Conservation (phyloP, 2,888 invertebrate genomes). For the Meganola albula region DNA sequence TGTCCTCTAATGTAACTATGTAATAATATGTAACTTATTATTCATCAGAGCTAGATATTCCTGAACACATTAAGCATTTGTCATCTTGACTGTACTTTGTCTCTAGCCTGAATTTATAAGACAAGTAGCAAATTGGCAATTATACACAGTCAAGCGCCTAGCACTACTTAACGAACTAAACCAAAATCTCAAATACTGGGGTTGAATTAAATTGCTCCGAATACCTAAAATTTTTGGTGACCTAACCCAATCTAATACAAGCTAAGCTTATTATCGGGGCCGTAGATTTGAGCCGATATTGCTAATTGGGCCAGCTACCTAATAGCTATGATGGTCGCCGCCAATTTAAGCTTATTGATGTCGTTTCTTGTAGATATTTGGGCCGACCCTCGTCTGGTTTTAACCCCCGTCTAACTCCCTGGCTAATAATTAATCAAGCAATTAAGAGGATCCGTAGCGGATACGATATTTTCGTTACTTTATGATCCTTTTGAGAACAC, state of each 20-base stretch:
- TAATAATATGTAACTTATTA: too few species aligned
- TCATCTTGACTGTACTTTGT: too few species aligned
- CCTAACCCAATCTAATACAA: conserved; percentile 24
- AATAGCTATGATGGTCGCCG: conserved; percentile 64
- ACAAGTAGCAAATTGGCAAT: too few species aligned
- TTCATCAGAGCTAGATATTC: too few species aligned
- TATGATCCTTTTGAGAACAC: conserved; percentile 22
- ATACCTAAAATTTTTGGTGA: conserved; percentile 22
- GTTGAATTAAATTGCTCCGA: too few species aligned
- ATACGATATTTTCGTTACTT: conserved; percentile 44
- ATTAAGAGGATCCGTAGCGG: conserved; percentile 54
- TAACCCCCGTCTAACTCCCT: conserved; percentile 61
- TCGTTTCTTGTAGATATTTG: conserved; percentile 59
- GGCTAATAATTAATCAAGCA: conserved; percentile 74
- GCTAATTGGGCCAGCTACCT: conserved; percentile 58
- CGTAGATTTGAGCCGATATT: conserved; percentile 43
- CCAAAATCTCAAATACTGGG: too few species aligned
- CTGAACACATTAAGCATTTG: too few species aligned
- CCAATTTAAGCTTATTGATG: conserved; percentile 74
- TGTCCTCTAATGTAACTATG: too few species aligned
- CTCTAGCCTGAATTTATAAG: too few species aligned
- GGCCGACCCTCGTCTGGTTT: conserved; percentile 67
- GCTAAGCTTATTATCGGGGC: conserved; percentile 27
- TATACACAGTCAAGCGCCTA: too few species aligned
- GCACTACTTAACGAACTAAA: too few species aligned